Evolutionary conservation across 2,888 invertebrate species (phyloP).

Genomic region (Noctua pronuba): DNA sequence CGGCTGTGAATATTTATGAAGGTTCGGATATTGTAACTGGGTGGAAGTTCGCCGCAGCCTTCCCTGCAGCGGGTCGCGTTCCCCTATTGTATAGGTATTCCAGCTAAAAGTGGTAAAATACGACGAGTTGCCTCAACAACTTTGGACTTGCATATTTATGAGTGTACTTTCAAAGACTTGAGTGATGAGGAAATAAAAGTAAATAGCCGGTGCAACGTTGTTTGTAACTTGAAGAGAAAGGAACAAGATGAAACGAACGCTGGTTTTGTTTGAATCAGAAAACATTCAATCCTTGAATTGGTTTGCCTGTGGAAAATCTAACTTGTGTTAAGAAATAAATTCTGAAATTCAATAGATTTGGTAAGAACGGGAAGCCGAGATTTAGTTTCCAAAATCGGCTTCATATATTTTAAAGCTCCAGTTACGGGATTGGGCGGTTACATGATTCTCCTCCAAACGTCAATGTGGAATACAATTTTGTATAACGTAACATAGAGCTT

Average conservation of each 20-base stretch:
- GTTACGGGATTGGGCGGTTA: conserved; percentile 52
- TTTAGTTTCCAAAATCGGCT: conserved; percentile 55
- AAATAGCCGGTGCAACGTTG: conserved; percentile 79
- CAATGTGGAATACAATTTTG: conserved; percentile 42
- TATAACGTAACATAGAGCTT: conserved; percentile 26
- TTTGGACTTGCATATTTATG: conserved; percentile 87
- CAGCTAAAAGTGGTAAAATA: conserved; percentile 83
- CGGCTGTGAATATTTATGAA: conserved; percentile 86
- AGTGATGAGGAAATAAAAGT: conserved; percentile 86
- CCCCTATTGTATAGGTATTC: conserved; percentile 81
- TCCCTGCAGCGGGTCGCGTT: conserved; percentile 77
- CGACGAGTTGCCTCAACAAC: conserved; percentile 81
- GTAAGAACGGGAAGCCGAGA: conserved; percentile 42
- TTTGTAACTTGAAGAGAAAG: conserved; percentile 73
- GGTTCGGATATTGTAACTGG: conserved; percentile 84
- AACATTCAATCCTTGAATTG: conserved; percentile 39
- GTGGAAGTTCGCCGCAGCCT: conserved; percentile 79
- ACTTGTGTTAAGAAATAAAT: conserved; percentile 40
- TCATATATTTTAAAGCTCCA: conserved; percentile 54
- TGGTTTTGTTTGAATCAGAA: conserved; percentile 50
- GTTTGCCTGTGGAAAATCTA: conserved; percentile 19
- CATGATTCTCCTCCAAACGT: conserved; percentile 38
- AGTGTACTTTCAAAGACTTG: conserved; percentile 85
- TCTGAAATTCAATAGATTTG: conserved; percentile 47
- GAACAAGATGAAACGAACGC: conserved; percentile 70